These are phyloP conservation scores for Chelonus insularis DNA, from an alignment of 1,140 invertebrate species.

Conservation along the genomic window DNA sequence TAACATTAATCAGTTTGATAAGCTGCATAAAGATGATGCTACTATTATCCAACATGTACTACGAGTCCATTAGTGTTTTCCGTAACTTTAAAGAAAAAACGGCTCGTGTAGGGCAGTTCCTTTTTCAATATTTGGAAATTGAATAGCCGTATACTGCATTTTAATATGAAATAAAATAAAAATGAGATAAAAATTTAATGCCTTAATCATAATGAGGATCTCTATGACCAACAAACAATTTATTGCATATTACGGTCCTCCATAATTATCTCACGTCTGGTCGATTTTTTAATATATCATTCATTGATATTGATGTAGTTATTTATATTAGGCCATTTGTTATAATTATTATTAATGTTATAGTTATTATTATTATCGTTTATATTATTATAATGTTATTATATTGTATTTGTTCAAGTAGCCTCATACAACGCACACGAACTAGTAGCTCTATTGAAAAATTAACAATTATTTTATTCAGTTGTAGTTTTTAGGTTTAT, in stretches of 20 bases:
- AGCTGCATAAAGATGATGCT: constrained; percentile 11
- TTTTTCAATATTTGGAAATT: constrained; percentile 3
- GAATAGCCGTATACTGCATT: constrained; percentile 15
- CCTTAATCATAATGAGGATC: constrained; percentile 18
- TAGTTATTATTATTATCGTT: constrained; percentile 1
- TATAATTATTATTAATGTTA: constrained; percentile 9
- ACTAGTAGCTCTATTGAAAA: too few species aligned
- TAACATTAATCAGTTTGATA: constrained; percentile 14
- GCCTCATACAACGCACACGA: too few species aligned
- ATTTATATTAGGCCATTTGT: constrained; percentile 6
- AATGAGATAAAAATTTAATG: constrained; percentile 8
- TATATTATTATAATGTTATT: background rate
- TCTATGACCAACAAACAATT: constrained; percentile 19
- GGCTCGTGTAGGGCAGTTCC: constrained; percentile 18
- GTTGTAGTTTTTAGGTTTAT: too few species aligned
- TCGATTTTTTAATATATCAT: constrained; percentile 1
- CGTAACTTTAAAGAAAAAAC: constrained; percentile 14
- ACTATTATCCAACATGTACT: constrained; percentile 17
- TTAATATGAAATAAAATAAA: constrained; percentile 12
- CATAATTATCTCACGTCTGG: constrained; percentile 19
- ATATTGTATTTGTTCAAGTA: too few species aligned
- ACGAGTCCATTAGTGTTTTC: constrained; percentile 15
- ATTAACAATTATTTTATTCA: too few species aligned
- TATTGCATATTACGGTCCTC: constrained; percentile 16
- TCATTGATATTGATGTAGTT: background rate